Percentiles rank a stretch among this genome's conserved stretches.
These are phyloP conservation scores for Mionectes olivaceus DNA, from an alignment of 2,797 vertebrate genomes.

Conservation along the genomic window DNA sequence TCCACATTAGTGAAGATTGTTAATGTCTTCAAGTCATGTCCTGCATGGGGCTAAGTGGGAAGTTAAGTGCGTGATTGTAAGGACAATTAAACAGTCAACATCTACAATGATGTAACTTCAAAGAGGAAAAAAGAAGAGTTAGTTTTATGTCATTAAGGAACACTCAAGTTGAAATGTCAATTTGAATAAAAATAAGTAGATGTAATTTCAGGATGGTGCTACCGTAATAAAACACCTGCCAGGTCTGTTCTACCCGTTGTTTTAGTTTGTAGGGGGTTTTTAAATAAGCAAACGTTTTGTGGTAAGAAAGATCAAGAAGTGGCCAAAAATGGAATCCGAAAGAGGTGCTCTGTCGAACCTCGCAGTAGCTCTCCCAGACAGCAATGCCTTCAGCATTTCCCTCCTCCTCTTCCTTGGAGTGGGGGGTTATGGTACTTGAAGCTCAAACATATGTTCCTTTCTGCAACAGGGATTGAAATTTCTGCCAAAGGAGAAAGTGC, in stretches of 20 bases:
- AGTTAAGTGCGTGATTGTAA: slow-evolving; percentile 58
- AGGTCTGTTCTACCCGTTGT: not conserved
- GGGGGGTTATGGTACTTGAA: not conserved
- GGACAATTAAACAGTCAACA: slow-evolving; percentile 65
- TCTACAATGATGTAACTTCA: slow-evolving; percentile 60
- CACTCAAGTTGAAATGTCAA: slow-evolving; percentile 43
- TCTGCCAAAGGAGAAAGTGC: not conserved
- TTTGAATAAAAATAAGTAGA: slow-evolving; percentile 57
- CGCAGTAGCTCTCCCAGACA: not conserved
- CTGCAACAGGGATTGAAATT: not conserved
- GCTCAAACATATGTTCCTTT: not conserved
- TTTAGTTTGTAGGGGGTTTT: not conserved
- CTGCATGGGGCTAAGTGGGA: slow-evolving; percentile 59
- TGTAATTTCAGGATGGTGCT: slow-evolving; percentile 32
- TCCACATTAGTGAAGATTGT: slow-evolving; percentile 54
- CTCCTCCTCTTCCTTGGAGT: not conserved
- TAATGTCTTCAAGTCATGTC: slow-evolving; percentile 70
- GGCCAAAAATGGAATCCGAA: not conserved
- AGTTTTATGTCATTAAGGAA: slow-evolving; percentile 58
- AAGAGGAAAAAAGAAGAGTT: slow-evolving; percentile 30
- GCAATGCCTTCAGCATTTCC: not conserved
- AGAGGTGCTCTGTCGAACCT: not conserved
- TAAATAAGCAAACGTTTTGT: not conserved
- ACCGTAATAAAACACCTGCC: slow-evolving; percentile 16
- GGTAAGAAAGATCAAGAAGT: not conserved